phyloP scores from a whole-genome alignment of 2,113 vertebrate genomes.

The Aythya baeri region DNA sequence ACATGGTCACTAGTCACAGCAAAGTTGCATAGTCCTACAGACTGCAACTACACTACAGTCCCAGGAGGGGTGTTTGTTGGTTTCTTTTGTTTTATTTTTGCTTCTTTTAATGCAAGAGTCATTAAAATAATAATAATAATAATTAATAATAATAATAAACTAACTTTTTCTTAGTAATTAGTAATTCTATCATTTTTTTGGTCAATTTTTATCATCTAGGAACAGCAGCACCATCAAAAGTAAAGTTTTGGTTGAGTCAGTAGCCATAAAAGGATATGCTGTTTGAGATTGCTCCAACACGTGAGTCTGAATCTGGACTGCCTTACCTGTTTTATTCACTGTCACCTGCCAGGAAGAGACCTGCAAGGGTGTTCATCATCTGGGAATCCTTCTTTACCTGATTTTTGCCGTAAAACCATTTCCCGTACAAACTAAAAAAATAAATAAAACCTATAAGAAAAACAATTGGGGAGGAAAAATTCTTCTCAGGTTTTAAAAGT shows the following conservation, averaged over 20 bases:
- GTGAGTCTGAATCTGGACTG: neutral
- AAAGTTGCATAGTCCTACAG: neutral
- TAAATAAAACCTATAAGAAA: neutral
- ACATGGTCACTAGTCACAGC: neutral
- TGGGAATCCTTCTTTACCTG: neutral
- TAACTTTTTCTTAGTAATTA: too few species aligned
- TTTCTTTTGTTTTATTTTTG: too few species aligned
- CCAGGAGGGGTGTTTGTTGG: neutral
- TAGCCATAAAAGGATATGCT: neutral
- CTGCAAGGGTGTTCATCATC: neutral
- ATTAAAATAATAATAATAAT: too few species aligned
- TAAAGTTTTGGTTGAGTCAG: neutral
- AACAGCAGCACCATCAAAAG: neutral
- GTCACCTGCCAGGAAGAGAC: neutral
- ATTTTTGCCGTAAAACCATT: neutral
- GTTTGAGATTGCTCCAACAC: neutral
- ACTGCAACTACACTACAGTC: neutral
- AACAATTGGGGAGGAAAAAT: neutral
- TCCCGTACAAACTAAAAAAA: neutral
- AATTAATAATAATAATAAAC: too few species aligned
- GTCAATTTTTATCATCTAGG: neutral
- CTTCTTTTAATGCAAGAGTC: too few species aligned
- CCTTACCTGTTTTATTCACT: neutral
- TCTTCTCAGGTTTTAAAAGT: neutral
- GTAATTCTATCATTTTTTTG: too few species aligned